These are phyloP conservation scores for Colinus virginianus DNA, from an alignment of 2,113 vertebrate species.

Conservation along the genomic window DNA sequence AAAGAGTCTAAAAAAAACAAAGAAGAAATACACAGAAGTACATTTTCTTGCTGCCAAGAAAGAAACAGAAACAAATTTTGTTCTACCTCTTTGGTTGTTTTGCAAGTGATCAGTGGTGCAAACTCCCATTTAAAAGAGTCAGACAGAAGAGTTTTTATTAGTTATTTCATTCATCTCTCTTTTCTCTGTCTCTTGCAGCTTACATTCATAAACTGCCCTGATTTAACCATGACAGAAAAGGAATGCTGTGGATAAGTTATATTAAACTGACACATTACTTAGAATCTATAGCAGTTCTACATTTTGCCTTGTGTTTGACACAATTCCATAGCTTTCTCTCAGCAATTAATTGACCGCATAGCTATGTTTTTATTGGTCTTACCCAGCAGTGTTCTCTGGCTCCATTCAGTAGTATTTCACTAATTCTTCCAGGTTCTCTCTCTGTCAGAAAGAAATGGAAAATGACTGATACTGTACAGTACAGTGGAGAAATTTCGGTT, in stretches of 20 bases:
- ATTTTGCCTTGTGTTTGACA: background rate
- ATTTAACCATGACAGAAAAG: background rate
- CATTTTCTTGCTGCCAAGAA: slow-evolving; percentile 1
- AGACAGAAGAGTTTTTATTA: background rate
- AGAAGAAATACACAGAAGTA: background rate
- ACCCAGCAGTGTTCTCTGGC: background rate
- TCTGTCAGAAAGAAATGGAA: background rate
- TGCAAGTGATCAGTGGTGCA: background rate
- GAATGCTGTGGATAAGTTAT: background rate
- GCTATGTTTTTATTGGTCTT: background rate
- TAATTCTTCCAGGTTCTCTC: background rate
- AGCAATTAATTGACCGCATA: background rate
- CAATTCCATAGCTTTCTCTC: background rate
- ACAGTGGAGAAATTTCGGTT: background rate
- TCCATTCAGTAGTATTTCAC: background rate
- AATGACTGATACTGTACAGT: background rate
- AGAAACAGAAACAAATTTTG: background rate
- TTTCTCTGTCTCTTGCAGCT: background rate
- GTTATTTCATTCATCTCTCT: background rate
- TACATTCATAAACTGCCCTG: background rate
- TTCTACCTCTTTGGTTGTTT: background rate
- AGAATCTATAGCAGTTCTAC: background rate
- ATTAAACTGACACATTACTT: background rate
- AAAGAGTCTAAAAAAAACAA: background rate
- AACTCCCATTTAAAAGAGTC: background rate